Evolutionary conservation across 2,888 invertebrate species (phyloP).

Genomic region (Orthonychiurus folsomi): DNA sequence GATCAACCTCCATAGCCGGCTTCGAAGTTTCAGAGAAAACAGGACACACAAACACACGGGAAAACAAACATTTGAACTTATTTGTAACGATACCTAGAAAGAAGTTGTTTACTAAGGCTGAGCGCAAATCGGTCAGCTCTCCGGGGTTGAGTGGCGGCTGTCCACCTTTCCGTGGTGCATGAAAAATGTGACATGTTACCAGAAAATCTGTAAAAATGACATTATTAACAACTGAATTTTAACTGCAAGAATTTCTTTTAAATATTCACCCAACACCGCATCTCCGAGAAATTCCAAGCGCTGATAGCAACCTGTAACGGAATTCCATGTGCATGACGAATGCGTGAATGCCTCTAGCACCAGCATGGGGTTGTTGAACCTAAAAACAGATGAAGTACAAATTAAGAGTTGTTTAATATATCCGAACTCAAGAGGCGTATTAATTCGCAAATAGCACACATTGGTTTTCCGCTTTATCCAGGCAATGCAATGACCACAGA

Average conservation of each 20-base stretch:
- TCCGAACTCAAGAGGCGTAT: too few species aligned
- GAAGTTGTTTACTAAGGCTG: conserved; percentile 91
- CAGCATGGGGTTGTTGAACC: conserved; percentile 34
- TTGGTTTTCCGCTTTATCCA: too few species aligned
- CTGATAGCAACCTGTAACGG: conserved; percentile 78
- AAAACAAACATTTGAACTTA: too few species aligned
- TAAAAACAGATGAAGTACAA: conserved; percentile 14
- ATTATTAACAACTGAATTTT: too few species aligned
- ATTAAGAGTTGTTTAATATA: too few species aligned
- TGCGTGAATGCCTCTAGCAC: conserved; percentile 72
- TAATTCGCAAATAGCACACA: too few species aligned
- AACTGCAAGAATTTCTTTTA: too few species aligned
- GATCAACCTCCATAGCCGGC: too few species aligned
- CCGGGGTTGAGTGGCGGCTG: conserved; percentile 66
- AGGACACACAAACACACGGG: too few species aligned
- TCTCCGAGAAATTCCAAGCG: conserved; percentile 87
- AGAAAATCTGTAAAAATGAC: conserved; percentile 60
- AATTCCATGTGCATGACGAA: conserved; percentile 73
- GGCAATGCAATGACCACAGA: too few species aligned
- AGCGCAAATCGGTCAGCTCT: conserved; percentile 81
- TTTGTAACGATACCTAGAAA: too few species aligned
- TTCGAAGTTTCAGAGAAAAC: too few species aligned
- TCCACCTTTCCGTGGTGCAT: conserved; percentile 47
- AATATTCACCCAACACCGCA: conserved; percentile 63
- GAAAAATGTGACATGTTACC: conserved; percentile 75